phyloP scores from a whole-genome alignment of 2,113 vertebrate species.

The Motacilla alba region DNA sequence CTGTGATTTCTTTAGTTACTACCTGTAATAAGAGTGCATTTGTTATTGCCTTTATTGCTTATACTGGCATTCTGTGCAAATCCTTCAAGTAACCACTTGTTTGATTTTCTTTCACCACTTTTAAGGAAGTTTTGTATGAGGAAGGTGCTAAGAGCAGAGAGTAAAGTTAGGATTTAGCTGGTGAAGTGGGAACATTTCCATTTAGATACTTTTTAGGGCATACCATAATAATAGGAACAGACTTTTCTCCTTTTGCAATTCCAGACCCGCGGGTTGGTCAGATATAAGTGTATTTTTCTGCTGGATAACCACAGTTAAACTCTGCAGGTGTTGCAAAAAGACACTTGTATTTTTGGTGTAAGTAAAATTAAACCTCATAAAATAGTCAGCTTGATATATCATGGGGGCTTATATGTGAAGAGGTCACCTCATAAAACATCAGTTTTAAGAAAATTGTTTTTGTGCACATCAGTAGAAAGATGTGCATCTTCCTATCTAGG shows the following conservation, averaged over 20 bases:
- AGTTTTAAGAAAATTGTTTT: background rate
- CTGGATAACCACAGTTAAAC: background rate
- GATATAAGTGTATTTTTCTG: background rate
- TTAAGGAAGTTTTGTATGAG: background rate
- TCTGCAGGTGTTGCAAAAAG: background rate
- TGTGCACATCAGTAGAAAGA: background rate
- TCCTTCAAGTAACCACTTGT: background rate
- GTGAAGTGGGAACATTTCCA: background rate
- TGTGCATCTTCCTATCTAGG: background rate
- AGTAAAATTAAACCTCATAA: background rate
- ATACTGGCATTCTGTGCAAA: background rate
- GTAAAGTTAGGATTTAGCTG: background rate
- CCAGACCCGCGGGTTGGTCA: background rate
- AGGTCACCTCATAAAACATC: background rate
- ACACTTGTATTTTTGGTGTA: background rate
- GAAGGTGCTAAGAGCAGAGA: background rate
- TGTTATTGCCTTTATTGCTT: background rate
- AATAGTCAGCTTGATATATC: background rate
- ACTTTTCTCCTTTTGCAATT: background rate
- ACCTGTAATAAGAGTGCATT: background rate
- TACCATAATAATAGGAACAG: background rate
- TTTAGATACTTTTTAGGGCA: background rate
- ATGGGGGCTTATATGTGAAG: background rate
- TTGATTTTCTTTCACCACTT: background rate
- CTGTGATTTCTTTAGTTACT: background rate